Evolutionary conservation across 2,113 vertebrate genomes (phyloP).

Genomic region (Ceyx cyanopectus): DNA sequence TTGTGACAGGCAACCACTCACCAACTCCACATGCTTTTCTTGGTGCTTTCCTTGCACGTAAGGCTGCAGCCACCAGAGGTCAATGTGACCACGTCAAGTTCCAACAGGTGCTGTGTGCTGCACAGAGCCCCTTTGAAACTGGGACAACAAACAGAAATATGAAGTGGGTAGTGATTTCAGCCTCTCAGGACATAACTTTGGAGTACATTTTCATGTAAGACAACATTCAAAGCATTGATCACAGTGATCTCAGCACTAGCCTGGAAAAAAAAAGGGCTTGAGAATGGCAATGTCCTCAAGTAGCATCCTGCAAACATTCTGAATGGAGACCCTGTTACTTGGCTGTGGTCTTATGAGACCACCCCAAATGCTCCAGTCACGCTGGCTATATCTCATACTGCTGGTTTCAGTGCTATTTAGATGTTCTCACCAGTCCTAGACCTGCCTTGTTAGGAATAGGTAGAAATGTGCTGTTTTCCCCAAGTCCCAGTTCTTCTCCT

Average conservation of each 20-base stretch:
- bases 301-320: background rate
- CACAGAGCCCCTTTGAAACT: background rate
- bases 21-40: background rate
- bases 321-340: background rate
- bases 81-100: slow-evolving; percentile 46
- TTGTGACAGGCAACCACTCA: background rate
- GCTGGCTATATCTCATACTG: accelerated
- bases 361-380: background rate
- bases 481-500: background rate
- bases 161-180: background rate
- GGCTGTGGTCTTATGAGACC: background rate
- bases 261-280: background rate
- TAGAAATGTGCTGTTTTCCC: background rate
- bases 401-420: background rate
- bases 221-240: background rate
- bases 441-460: background rate
- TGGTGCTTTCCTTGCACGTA: background rate
- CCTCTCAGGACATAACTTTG: background rate
- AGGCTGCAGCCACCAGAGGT: slow-evolving; percentile 60
- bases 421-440: background rate
- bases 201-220: background rate
- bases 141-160: background rate
- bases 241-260: background rate
- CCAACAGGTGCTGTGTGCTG: background rate
- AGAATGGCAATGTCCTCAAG: background rate